Base-by-base conservation (phyloP, 2,888 invertebrate species). In the Callinectes sapidus region DNA sequence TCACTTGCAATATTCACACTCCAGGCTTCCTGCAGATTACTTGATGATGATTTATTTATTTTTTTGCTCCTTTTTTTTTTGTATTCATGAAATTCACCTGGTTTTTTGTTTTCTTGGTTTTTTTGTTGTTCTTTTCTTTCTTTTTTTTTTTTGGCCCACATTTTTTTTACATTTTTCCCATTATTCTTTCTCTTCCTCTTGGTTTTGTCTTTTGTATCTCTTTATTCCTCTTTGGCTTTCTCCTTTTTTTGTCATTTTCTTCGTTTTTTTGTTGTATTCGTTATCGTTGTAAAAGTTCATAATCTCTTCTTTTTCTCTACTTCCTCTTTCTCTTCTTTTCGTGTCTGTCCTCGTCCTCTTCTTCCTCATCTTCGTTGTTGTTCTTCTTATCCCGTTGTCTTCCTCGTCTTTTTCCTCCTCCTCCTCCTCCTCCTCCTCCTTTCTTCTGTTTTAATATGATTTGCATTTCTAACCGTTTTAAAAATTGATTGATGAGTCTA, bases 401-500 rank as follows among this genome's bases (percentile, higher is more conserved):
- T 32, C 32, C 14, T 77, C 32, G 6, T 61, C 54, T n/a, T 61
- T 28, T n/a, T n/a, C 55, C 55, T 35, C 55, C 23, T 55, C 88
- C 54, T 55, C 55, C 23, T 61, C 54, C 55, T 23, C 48, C 55
- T 61, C 81, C 35, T 81, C 81, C 81, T 35, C 81, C 16, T 71
- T 28, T 35, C 14, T 81, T 81, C 3, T 81, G 3, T 35, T 88
- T 18, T 14, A 14, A 87, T 55, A 28, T 42, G 14, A 35, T 61
- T 61, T n/a, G 55, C 32, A 55, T 61, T 88, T 55, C 42, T 54
- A 42, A 54, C 55, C 54, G 88, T 88, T 54, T 32, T n/a, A 18
- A 88, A 35, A 61, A 35, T 55, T 61, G 32, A 88, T 88, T 88
- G 88, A 88, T 88, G 81, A 81, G 32, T 32, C 35, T 32, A 81